Evolutionary conservation across 2,888 invertebrate species (phyloP).

Genomic region (Scaptodrosophila latifasciaeformis): DNA sequence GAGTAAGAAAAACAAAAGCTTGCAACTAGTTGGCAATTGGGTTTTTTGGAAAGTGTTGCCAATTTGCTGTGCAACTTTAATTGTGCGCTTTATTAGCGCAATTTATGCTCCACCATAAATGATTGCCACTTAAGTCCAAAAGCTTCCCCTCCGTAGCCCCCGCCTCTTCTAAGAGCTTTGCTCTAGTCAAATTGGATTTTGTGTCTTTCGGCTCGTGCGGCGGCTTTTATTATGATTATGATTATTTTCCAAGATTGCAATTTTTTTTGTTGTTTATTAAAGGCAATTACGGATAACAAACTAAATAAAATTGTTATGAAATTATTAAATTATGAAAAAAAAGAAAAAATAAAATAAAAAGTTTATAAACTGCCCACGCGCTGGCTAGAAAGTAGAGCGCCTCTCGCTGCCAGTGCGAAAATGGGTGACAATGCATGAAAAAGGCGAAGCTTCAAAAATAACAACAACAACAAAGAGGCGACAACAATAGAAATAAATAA

Average conservation of each 20-base stretch:
- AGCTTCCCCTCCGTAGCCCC: conserved; percentile 21
- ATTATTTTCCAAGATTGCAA: conserved; percentile 48
- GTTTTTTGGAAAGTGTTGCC: conserved; percentile 60
- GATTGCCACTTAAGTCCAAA: conserved; percentile 14
- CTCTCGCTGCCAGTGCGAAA: conserved; percentile 35
- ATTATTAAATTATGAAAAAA: conserved; percentile 49
- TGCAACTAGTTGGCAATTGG: conserved; percentile 26
- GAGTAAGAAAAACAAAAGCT: no score
- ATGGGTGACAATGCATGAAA: conserved; percentile 22
- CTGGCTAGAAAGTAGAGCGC: conserved; percentile 58
- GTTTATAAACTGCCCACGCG: conserved; percentile 48
- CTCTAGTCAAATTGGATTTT: no score
- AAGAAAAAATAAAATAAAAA: no score
- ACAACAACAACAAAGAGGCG: conserved; percentile 17
- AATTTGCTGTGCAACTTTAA: conserved; percentile 60
- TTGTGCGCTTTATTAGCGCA: conserved; percentile 66
- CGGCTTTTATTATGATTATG: conserved; percentile 51
- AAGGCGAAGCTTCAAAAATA: conserved; percentile 24
- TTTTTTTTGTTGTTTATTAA: conserved; percentile 52
- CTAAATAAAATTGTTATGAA: conserved; percentile 61
- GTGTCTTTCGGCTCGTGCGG: conserved; percentile 6
- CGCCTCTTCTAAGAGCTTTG: conserved; percentile 32
- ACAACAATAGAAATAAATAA: conserved; percentile 3
- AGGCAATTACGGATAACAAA: conserved; percentile 52
- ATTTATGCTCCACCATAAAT: conserved; percentile 48